These are phyloP conservation scores for Diabrotica virgifera DNA, from an alignment of 1,140 invertebrate genomes.

Conservation along the genomic window DNA sequence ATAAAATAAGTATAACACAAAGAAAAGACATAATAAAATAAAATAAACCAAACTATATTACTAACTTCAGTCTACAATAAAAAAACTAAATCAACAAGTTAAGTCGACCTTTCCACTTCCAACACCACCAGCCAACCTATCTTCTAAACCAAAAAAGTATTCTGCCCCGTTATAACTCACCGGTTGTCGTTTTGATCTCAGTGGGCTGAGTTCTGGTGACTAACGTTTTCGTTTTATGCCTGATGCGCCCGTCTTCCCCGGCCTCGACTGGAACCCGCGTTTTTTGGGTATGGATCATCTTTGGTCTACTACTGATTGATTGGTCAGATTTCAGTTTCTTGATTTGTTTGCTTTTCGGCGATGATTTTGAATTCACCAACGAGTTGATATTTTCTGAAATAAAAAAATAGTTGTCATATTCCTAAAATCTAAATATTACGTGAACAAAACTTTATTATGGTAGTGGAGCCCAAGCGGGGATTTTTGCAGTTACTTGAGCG, in stretches of 20 bases:
- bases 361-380: constrained; percentile 47
- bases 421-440: too few relatives aligned
- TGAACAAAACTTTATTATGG: too few relatives aligned
- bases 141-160: not conserved
- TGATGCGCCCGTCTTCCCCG: constrained; percentile 52
- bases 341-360: constrained; percentile 33
- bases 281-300: constrained; percentile 73
- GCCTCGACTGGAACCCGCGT: constrained; percentile 55
- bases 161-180: constrained; percentile 21
- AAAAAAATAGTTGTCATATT: not conserved
- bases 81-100: not conserved
- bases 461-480: too few relatives aligned
- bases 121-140: too few relatives aligned
- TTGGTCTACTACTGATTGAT: constrained; percentile 54
- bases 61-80: not conserved
- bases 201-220: constrained; percentile 56
- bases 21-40: too few relatives aligned
- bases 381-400: constrained; percentile 53
- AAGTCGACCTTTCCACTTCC: not conserved
- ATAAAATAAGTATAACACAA: too few relatives aligned
- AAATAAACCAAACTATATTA: not conserved
- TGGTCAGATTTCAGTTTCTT: constrained; percentile 47
- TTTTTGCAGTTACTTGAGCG: too few relatives aligned
- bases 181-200: constrained; percentile 47
- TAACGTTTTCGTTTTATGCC: constrained; percentile 58